These are phyloP conservation scores for Callipepla californica DNA, from an alignment of 2,113 vertebrate species.

Conservation along the genomic window DNA sequence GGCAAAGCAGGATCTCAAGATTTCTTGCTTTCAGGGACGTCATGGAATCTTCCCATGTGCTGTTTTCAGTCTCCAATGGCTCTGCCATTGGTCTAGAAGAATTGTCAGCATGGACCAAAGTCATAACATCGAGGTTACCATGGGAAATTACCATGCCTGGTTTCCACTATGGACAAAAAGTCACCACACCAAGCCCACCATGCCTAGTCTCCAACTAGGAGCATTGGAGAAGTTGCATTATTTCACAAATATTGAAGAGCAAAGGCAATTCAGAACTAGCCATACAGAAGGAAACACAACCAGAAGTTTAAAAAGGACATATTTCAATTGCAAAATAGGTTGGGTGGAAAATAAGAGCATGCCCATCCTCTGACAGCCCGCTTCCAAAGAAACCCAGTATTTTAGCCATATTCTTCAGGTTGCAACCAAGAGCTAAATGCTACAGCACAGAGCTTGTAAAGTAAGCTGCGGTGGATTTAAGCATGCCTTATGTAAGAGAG, in stretches of 20 bases:
- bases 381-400: background rate
- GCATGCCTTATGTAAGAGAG: background rate
- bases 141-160: background rate
- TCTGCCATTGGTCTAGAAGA: background rate
- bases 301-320: background rate
- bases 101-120: background rate
- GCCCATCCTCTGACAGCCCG: background rate
- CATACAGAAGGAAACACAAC: background rate
- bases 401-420: background rate
- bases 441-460: background rate
- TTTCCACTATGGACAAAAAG: too few species aligned
- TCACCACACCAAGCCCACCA: background rate
- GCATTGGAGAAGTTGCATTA: fast-evolving
- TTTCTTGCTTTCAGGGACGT: background rate
- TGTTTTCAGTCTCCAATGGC: background rate
- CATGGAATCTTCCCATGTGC: background rate
- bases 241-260: background rate
- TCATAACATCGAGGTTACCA: background rate
- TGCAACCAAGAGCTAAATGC: background rate
- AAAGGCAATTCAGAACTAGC: background rate
- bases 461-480: background rate
- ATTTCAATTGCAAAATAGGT: background rate
- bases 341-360: fast-evolving
- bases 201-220: background rate
- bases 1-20: background rate